Base-by-base conservation (phyloP, 2,797 vertebrate genomes). In the Amphiprion clarkii region DNA sequence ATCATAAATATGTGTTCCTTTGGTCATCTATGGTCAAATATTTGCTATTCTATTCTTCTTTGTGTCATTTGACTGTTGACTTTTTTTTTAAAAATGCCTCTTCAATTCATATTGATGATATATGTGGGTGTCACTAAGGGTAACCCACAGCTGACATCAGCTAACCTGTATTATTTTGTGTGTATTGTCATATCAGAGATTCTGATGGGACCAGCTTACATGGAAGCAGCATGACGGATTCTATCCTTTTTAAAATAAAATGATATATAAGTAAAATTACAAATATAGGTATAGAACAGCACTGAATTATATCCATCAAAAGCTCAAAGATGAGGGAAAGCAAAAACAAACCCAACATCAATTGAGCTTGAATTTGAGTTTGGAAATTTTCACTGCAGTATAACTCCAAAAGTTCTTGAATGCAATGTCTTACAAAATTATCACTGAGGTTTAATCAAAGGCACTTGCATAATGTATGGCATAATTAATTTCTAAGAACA, bases 361-460 rank as follows among this genome's bases (percentile, higher is more conserved):
- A 4, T 25, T 33, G 10, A 59, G 59, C 62, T 63, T 6, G 5
- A 60, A 14, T 31, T 52, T 55, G 23, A 63, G 21, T 55, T 12
- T 6, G 16, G 25, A 63, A 51, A 55, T 61, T 74, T 67, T 48
- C 36, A 44, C 55, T 54, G n/a, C 46, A 36, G 39, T 64, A 65
- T 19, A 67, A 66, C 53, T 76, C 25, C 6, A 27, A 83, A 72
- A 31, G n/a, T 67, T 72, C 16, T 36, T 31, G 33, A 56, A 52
- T 75, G 33, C 71, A 79, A 69, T 63, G 52, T 68, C 53, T 74
- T 16, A 14, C 29, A n/a, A 72, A 88, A 83, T 79, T 14, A 77
- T 84, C 61, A 53, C 62, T 66, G 53, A 58, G 62, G 75, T 91
- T 90, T 85, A 88, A 79, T 88, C 87, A 90, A 85, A 88, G 58